A percentile compares a stretch with the other conserved stretches of the same genome.
Conservation (phyloP, 2,113 vertebrate species). For the Pluvialis apricaria region DNA sequence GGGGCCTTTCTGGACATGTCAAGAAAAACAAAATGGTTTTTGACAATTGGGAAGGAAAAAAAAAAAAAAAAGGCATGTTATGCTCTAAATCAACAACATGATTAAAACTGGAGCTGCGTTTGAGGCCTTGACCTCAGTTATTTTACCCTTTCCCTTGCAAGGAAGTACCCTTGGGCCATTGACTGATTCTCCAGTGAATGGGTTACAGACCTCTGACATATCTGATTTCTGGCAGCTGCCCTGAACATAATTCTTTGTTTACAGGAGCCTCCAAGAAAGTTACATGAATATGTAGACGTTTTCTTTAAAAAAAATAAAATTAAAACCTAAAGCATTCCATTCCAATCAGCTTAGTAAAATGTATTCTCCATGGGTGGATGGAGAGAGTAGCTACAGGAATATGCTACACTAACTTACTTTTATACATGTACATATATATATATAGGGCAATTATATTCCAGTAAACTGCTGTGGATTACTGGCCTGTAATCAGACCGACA, state of each 20-base stretch:
- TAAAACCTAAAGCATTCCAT: slow-evolving; percentile 30
- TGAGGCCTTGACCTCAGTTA: slow-evolving; percentile 60
- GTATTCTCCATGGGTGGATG: slow-evolving; percentile 27
- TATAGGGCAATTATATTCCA: slow-evolving; percentile 29
- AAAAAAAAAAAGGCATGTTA: background rate
- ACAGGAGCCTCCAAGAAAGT: slow-evolving; percentile 47
- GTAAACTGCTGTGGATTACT: slow-evolving; percentile 58
- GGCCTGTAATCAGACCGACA: slow-evolving; percentile 55
- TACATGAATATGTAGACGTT: slow-evolving; percentile 50
- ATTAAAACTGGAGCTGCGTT: slow-evolving; percentile 42
- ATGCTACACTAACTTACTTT: slow-evolving; percentile 12
- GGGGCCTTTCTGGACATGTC: background rate
- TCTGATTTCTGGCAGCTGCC: slow-evolving; percentile 68
- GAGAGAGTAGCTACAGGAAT: slow-evolving; percentile 42
- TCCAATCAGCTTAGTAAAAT: slow-evolving; percentile 61
- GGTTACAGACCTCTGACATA: slow-evolving; percentile 70
- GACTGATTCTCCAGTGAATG: slow-evolving; percentile 52
- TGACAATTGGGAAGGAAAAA: slow-evolving; percentile 40
- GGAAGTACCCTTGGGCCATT: slow-evolving; percentile 71
- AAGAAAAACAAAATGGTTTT: slow-evolving; percentile 52
- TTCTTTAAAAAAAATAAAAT: slow-evolving; percentile 50
- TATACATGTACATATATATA: background rate
- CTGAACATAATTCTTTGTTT: slow-evolving; percentile 73
- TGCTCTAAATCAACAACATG: slow-evolving; percentile 63
- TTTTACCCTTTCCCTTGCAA: slow-evolving; percentile 66